Evolutionary conservation across 2,888 invertebrate species (phyloP).

Genomic region (Chironomus riparius): DNA sequence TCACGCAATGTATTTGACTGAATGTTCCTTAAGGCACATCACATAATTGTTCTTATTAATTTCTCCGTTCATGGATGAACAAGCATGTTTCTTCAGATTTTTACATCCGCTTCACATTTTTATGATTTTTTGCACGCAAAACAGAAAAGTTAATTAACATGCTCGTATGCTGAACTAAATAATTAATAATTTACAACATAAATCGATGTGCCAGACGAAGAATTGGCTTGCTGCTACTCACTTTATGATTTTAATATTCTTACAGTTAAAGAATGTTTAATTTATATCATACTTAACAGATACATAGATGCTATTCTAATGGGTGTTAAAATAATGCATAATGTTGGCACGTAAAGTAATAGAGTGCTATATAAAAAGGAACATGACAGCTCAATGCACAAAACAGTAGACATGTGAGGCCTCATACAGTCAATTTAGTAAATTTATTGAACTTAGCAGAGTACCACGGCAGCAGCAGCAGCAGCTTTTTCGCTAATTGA

Average conservation of each 20-base stretch:
- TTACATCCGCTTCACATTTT: no score
- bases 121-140: no score
- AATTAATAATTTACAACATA: not conserved
- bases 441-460: conserved; percentile 6
- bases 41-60: no score
- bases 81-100: no score
- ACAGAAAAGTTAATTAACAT: no score
- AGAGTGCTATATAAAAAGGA: conserved; percentile 1
- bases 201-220: not conserved
- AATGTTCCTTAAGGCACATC: no score
- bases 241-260: no score
- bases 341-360: conserved; percentile 1
- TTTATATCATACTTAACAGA: not conserved
- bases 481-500: not conserved
- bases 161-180: no score
- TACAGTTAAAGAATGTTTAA: no score
- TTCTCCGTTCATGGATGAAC: no score
- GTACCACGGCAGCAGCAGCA: not conserved
- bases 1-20: no score
- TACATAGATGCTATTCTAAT: not conserved
- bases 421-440: not conserved
- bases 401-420: not conserved
- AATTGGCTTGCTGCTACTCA: not conserved
- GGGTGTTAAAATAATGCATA: conserved; percentile 5
- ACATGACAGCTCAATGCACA: conserved; percentile 18